These are phyloP conservation scores for Buphagus erythrorhynchus DNA, from an alignment of 2,797 vertebrate species.

Conservation along the genomic window DNA sequence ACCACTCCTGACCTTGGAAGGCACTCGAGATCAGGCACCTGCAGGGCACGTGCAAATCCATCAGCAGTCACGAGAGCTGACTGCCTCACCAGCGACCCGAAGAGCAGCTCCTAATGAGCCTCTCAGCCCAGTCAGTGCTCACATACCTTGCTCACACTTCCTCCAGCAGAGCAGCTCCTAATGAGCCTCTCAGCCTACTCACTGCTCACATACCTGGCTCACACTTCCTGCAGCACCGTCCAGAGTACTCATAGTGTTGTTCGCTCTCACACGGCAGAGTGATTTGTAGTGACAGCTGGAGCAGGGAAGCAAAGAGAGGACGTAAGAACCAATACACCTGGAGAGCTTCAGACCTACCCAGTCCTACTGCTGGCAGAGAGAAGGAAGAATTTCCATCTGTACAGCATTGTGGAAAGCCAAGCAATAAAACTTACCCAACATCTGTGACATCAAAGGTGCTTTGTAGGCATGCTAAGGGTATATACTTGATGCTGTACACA, in stretches of 20 bases:
- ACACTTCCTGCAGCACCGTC: conserved; percentile 79
- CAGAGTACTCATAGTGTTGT: conserved; percentile 69
- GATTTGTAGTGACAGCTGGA: conserved; percentile 71
- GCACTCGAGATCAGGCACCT: background rate
- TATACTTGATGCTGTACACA: background rate
- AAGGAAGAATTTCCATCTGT: background rate
- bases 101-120: background rate
- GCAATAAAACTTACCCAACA: background rate
- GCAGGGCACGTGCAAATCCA: background rate
- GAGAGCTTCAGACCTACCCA: background rate
- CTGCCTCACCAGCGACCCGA: background rate
- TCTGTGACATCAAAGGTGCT: background rate
- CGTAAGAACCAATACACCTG: background rate
- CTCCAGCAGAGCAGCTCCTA: conserved; percentile 61
- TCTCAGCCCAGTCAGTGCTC: background rate
- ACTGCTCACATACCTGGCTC: conserved; percentile 73
- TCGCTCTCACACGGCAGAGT: conserved; percentile 39
- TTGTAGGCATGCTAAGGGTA: background rate
- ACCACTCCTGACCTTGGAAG: background rate
- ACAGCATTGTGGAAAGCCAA: background rate
- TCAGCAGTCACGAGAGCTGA: background rate
- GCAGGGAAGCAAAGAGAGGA: background rate
- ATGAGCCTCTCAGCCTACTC: background rate
- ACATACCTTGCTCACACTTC: conserved; percentile 80
- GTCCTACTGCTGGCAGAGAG: background rate